Percentiles rank a stretch among this genome's conserved stretches.
Evolutionary conservation across 64 coral and sea anemone genomes (phyloP).

Genomic region (Exaiptasia diaphana): DNA sequence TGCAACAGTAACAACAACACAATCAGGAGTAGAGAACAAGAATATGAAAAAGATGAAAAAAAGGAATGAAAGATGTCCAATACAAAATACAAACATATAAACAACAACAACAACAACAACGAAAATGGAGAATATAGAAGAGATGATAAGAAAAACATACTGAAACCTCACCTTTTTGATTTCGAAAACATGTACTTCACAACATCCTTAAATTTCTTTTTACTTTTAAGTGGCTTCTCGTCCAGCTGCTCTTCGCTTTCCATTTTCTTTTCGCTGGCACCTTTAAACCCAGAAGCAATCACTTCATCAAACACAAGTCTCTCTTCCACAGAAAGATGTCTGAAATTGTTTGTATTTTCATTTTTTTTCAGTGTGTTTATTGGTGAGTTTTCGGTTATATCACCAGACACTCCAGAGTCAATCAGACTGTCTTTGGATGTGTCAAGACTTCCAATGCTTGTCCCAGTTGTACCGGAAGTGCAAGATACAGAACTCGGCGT

Average conservation of each 20-base stretch:
- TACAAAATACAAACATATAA: no score
- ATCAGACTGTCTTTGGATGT: slow-evolving; percentile 75
- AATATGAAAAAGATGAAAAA: no score
- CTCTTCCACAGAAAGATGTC: slow-evolving; percentile 18
- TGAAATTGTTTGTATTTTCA: slow-evolving; percentile 12
- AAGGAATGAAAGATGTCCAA: no score
- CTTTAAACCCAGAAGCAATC: slow-evolving; percentile 6
- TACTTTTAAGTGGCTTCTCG: slow-evolving; percentile 10
- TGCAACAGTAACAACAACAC: no score
- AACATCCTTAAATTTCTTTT: slow-evolving; percentile 69
- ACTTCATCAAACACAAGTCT: background rate
- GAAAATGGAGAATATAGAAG: no score
- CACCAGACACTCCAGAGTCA: slow-evolving; percentile 74
- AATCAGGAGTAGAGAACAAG: no score
- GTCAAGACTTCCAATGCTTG: slow-evolving; percentile 70
- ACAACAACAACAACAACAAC: no score
- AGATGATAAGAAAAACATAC: no score
- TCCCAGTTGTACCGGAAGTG: slow-evolving; percentile 13
- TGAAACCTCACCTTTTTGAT: slow-evolving; percentile 59
- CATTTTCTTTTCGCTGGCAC: slow-evolving; percentile 46
- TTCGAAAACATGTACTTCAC: slow-evolving; percentile 70
- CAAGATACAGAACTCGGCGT: slow-evolving; percentile 27
- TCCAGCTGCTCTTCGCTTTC: slow-evolving; percentile 9
- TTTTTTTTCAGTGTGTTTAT: slow-evolving; percentile 52
- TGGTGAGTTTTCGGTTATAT: slow-evolving; percentile 66